These are phyloP conservation scores for Griposia aprilina DNA, from an alignment of 2,888 invertebrate species.

Conservation along the genomic window DNA sequence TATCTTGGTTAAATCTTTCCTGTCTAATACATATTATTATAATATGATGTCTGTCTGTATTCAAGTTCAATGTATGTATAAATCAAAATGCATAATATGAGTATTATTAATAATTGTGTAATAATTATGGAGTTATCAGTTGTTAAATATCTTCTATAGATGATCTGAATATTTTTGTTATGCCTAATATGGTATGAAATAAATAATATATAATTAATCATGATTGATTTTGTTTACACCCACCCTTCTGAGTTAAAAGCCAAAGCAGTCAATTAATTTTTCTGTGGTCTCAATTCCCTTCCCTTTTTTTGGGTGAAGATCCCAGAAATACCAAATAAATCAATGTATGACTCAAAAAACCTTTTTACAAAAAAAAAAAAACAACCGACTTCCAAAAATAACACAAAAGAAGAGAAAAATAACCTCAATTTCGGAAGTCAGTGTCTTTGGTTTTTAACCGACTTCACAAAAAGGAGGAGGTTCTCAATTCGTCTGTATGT, in stretches of 20 bases:
- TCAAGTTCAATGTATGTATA: slow-evolving; percentile 54
- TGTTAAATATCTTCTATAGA: slow-evolving; percentile 75
- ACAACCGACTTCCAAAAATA: no score
- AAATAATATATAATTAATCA: slow-evolving; percentile 72
- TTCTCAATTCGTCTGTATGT: no score
- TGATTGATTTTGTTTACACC: slow-evolving; percentile 35
- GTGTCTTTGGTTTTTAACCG: no score
- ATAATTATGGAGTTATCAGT: slow-evolving; percentile 70
- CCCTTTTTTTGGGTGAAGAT: no score
- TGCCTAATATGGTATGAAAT: slow-evolving; percentile 82
- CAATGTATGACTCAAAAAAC: no score
- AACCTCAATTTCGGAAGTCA: no score
- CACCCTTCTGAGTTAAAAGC: background rate
- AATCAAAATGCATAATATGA: slow-evolving; percentile 65
- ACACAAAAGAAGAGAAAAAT: no score
- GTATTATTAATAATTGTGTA: slow-evolving; percentile 65
- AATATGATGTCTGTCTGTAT: slow-evolving; percentile 57
- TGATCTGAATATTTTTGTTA: slow-evolving; percentile 89
- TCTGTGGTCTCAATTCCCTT: background rate
- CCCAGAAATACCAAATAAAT: background rate
- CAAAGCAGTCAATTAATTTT: background rate
- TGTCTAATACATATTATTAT: slow-evolving; percentile 51
- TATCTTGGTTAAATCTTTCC: slow-evolving; percentile 43
- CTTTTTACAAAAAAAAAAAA: no score
- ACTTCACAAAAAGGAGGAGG: no score